Evolutionary conservation across 2,797 vertebrate species (phyloP), one percentile per base, ranked within the genome.

Genomic region (Ptychadena robeensis): DNA sequence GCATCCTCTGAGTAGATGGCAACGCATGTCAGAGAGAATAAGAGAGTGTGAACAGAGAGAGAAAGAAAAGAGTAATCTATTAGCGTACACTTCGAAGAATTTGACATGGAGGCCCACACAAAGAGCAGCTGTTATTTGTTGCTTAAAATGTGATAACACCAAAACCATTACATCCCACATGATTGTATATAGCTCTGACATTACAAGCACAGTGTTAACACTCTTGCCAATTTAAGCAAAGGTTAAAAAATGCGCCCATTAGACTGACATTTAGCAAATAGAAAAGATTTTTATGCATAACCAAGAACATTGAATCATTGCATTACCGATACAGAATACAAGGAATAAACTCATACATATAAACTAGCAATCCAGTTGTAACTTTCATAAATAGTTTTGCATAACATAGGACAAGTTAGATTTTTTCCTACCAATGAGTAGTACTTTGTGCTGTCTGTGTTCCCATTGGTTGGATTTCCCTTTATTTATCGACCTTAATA

Each of bases 1-100:
- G 98, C 94, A 98, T 97, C 96, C 97, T 98, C 98, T 99, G 96
- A 92, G 91, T 91, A 95, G 93, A 91, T 91, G 86, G 44, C 85
- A 88, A 90, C 88, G 18, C 4, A 32, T 68, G 44, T 89, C 86
- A 88, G 90, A 91, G 91, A 91, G 89, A 91, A 92, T 91, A 93
- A 87, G 92, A 90, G 92, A 87, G 89, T 82, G 87, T 89, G 87
- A 87, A 86, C 59, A 83, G 88, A 75, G 73, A 83, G 86, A 87
- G 82, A 86, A 32, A 86, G 53, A 59, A 87, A 85, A 88, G 78
- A 75, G 31, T 80, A 57, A 76, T 65, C 48, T 64, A 81, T 85
- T 80, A 85, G 71, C 31, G 30, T 59, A 70, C 53, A 85, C 31
- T 32, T 31, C 37, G 48, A 30, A 22, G 65, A 48, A 48, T 44